These are phyloP conservation scores for Tachystola acroxantha DNA, from an alignment of 2,888 invertebrate species.

Conservation along the genomic window DNA sequence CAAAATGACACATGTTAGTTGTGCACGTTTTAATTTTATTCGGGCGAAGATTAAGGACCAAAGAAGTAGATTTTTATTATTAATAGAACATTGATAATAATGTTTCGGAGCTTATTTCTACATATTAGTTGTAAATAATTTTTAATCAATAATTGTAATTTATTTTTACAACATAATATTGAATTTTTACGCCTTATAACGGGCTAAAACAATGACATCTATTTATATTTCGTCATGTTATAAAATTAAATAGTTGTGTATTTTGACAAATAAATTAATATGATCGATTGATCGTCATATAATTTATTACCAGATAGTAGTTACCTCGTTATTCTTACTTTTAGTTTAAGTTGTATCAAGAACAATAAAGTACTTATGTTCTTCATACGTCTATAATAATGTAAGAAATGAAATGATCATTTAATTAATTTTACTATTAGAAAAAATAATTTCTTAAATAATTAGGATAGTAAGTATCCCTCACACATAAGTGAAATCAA, in stretches of 20 bases:
- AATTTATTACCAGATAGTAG: no score
- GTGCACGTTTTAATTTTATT: conserved; percentile 21
- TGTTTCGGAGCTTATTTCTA: conserved; percentile 26
- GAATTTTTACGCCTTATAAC: not conserved
- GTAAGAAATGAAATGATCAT: no score
- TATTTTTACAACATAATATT: not conserved
- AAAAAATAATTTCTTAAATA: no score
- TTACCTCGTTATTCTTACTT: no score
- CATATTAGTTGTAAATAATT: conserved; percentile 17
- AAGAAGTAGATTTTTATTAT: conserved; percentile 22
- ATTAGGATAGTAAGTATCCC: no score
- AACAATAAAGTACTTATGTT: no score
- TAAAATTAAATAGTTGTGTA: not conserved
- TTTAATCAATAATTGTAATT: conserved; percentile 3
- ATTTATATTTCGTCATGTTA: not conserved
- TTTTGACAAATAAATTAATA: not conserved
- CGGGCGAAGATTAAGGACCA: conserved; percentile 40
- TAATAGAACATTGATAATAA: conserved; percentile 18
- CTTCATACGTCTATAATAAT: no score
- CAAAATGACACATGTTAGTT: conserved; percentile 23
- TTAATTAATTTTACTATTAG: no score
- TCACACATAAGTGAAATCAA: no score
- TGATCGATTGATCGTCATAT: not conserved
- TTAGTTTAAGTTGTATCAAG: no score
- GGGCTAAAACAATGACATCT: not conserved